Evolutionary conservation across 2,888 invertebrate genomes (phyloP), one percentile per base, ranked within the genome.

Genomic region (Shargacucullia verbasci): DNA sequence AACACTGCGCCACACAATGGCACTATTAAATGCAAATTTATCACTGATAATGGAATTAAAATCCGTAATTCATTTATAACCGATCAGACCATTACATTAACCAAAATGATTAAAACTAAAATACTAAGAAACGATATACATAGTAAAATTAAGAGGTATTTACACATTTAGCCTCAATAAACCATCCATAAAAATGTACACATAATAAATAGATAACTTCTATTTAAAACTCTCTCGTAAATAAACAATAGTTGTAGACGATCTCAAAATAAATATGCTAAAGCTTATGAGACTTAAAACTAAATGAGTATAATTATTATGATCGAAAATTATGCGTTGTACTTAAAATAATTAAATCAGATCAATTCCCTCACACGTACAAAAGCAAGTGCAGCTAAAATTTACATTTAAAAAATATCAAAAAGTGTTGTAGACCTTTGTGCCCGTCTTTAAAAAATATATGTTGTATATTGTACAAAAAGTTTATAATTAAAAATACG

Each of bases 261-360:
- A 78, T 71, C 64, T 73, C 72, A 60, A 82, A 90, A 92, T 92
- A 92, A 92, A 92, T 91, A 91, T 75, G 74, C 87, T 92, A 90
- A 86, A 89, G 75, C 86, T 88, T 89, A 91, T 70, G 73, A 82
- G 78, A 85, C 84, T 84, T 89, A 90, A 55, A 67, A 80, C 82
- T 90, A 89, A 83, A 89, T 88, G 92, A 92, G 91, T 92, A 91
- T 90, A 88, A 87, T 90, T 91, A 92, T 93, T 91, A 92, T 92
- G 89, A 88, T 88, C 84, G 83, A 80, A 82, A 85, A 89, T 90
- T 91, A 91, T 92, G 91, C 90, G 80, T 76, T 83, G 83, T 82
- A 82, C 78, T 79, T 80, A 79, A 74, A 71, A 66, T 68, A 79
- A 72, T 63, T 62, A 72, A 78, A 80, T 82, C 83, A 83, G 83